A percentile compares a stretch with the other conserved stretches of the same genome.
These are phyloP conservation scores for Dreissena polymorpha DNA, from an alignment of 1,140 invertebrate species.

Conservation along the genomic window DNA sequence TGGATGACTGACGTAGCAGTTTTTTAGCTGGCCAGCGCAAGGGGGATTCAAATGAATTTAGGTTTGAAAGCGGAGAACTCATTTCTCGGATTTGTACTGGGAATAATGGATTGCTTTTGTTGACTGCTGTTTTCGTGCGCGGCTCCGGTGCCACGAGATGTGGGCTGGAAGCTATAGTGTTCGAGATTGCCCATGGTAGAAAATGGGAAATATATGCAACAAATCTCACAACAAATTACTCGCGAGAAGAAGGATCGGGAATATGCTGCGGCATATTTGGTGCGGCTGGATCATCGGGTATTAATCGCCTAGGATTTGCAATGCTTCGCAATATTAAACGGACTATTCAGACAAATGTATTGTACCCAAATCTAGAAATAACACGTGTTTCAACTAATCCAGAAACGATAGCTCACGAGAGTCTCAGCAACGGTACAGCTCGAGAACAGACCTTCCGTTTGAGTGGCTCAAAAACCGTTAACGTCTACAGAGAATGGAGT, in stretches of 20 bases:
- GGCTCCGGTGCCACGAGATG: too few species aligned
- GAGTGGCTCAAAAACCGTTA: too few species aligned
- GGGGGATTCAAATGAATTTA: neutral
- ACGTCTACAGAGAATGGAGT: too few species aligned
- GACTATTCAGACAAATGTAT: neutral
- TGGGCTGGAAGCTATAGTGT: neutral
- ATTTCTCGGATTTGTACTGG: neutral
- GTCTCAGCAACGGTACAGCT: too few species aligned
- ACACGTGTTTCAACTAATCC: neutral
- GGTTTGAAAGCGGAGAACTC: neutral
- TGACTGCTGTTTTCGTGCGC: too few species aligned
- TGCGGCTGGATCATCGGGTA: neutral
- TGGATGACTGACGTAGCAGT: conserved; percentile 10
- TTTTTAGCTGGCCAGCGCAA: neutral
- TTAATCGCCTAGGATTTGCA: conserved; percentile 3
- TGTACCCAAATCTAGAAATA: neutral
- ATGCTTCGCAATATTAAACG: neutral
- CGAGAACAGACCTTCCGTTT: too few species aligned
- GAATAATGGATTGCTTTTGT: too few species aligned
- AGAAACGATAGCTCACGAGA: neutral
- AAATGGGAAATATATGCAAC: neutral
- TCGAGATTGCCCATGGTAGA: neutral
- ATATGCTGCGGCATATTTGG: neutral
- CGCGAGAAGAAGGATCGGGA: neutral
- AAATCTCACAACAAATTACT: neutral